Percentiles rank a stretch among this genome's conserved stretches.
phyloP scores from a whole-genome alignment of 2,113 vertebrate species.

The Carlito syrichta region DNA sequence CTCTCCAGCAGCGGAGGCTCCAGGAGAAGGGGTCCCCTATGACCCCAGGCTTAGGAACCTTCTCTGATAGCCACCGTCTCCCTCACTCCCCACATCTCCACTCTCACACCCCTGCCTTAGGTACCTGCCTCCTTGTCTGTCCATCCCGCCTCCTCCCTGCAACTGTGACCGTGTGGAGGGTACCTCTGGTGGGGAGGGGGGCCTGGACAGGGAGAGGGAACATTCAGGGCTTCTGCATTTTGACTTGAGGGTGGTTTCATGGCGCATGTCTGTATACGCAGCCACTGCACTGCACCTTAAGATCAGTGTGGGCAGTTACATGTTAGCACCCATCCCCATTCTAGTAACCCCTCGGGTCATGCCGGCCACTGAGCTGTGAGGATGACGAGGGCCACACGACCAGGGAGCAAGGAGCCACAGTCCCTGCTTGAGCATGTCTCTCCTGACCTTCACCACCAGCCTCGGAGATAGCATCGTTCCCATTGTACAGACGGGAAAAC shows the following conservation, averaged over 20 bases:
- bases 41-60: background rate
- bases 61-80: background rate
- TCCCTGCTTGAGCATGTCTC: background rate
- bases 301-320: background rate
- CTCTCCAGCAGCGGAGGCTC: background rate
- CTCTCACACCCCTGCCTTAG: background rate
- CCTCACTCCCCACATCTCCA: background rate
- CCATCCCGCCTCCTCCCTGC: background rate
- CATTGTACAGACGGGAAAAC: background rate
- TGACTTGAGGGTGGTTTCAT: background rate
- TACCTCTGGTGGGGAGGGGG: background rate
- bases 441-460: background rate
- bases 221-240: background rate
- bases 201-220: background rate
- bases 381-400: accelerated
- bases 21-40: background rate
- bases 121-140: accelerated
- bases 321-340: too few relatives aligned
- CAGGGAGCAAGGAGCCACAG: accelerated
- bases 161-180: background rate
- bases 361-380: accelerated
- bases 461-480: background rate
- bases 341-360: accelerated
- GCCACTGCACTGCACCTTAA: background rate
- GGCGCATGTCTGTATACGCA: background rate